Conservation (phyloP, 2,888 invertebrate species). For the Lymantria dispar region DNA sequence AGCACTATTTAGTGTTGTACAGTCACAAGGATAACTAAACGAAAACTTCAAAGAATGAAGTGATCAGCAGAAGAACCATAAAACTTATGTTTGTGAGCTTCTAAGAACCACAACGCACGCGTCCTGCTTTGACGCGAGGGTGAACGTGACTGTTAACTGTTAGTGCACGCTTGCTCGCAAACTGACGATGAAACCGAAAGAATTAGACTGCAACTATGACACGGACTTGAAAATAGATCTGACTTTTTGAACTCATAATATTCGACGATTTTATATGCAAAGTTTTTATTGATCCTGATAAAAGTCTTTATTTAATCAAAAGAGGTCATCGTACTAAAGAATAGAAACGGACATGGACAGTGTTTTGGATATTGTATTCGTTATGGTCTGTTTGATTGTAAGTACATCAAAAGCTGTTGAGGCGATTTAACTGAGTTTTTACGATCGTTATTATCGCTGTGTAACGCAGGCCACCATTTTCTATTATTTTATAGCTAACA, state of each 20-base stretch:
- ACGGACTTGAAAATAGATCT: conserved; percentile 7
- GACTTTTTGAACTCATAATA: not conserved
- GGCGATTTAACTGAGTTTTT: not conserved
- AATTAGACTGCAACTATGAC: conserved; percentile 42
- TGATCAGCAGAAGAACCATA: conserved; percentile 30
- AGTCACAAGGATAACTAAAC: conserved; percentile 33
- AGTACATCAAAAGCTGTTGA: not conserved
- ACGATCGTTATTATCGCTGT: too few species aligned
- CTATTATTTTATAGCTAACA: too few species aligned
- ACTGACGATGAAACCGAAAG: conserved; percentile 37
- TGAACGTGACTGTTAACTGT: conserved; percentile 60
- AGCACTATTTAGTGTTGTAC: conserved; percentile 32
- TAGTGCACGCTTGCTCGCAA: conserved; percentile 32
- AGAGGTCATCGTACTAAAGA: not conserved
- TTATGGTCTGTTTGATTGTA: not conserved
- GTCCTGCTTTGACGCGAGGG: conserved; percentile 53
- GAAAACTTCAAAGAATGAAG: conserved; percentile 27
- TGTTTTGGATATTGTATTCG: not conserved
- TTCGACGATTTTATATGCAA: not conserved
- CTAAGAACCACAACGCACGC: conserved; percentile 44
- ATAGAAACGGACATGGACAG: not conserved
- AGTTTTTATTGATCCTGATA: not conserved
- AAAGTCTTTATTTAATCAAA: not conserved
- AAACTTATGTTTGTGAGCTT: conserved; percentile 19
- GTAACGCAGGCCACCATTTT: too few species aligned